Evolutionary conservation across 2,888 invertebrate genomes (phyloP), one percentile per base, ranked within the genome.

Genomic region (Liodrosophila aerea): DNA sequence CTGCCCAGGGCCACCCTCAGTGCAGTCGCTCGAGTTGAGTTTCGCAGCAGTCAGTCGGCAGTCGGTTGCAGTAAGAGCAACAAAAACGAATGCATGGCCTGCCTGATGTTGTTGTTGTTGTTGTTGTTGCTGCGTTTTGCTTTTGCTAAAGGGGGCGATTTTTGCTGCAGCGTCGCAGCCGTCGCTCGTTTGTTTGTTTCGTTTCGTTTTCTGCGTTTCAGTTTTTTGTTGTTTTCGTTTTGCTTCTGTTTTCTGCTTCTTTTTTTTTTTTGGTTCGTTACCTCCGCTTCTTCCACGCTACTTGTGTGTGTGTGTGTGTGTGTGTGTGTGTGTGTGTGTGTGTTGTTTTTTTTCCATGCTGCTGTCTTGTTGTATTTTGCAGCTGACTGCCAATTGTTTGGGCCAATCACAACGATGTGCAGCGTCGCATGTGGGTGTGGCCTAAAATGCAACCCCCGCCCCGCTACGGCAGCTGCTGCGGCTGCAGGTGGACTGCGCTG

Each of bases 361-460:
- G 54, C 56, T 73, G 67, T 64, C 68, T 80, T 76, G 61, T 76
- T 63, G 67, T 78, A 73, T 75, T 71, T 82, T 81, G 81, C 85
- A 76, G 83, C 83, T 78, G 81, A 75, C 85, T 85, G 78, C 83
- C 85, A 76, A 83, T 81, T 85, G 83, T 81, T 81, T 86, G 80
- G 87, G 87, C 88, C 88, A 88, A 88, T 88, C 86, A 87, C 86
- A 86, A 78, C 78, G 72, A 76, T 73, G 85, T 85, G 84, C 84
- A 86, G 77, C 85, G 85, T 77, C 86, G 86, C 86, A 85, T 82
- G 88, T 85, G 85, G 88, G 88, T 87, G 88, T 88, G 88, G 88
- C 88, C 85, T 87, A 87, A 78, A 83, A 78, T 88, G 88, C 87
- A 88, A 87, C 87, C 88, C 87, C 87, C 82, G 72, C 71, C 63